A percentile compares a stretch with the other conserved stretches of the same genome.
phyloP scores from a whole-genome alignment of 1,140 invertebrate genomes.

The Lepidurus arcticus region DNA sequence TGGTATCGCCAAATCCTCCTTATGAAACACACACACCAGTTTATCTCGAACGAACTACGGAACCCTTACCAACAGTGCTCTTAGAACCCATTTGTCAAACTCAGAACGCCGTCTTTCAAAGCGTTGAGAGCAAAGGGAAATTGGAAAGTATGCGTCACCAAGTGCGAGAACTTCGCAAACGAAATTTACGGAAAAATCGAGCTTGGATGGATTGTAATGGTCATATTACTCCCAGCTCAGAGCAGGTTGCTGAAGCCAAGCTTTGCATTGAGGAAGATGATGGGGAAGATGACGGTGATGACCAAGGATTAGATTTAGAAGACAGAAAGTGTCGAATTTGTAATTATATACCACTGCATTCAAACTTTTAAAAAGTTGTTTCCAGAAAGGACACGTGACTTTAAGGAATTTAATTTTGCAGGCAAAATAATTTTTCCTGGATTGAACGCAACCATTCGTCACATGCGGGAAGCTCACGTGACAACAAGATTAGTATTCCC shows the following conservation, averaged over 20 bases:
- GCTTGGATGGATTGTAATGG: not conserved
- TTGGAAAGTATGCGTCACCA: not conserved
- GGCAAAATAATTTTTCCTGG: not conserved
- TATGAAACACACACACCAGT: not conserved
- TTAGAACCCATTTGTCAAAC: not conserved
- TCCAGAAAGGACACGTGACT: not conserved
- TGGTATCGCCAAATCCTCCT: not conserved
- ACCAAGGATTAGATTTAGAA: not conserved
- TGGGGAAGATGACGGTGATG: not conserved
- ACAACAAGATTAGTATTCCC: not conserved
- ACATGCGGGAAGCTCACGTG: constrained; percentile 11
- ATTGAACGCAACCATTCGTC: not conserved
- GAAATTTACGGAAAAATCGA: not conserved
- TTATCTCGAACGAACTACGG: not conserved
- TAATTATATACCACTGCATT: not conserved
- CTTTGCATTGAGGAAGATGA: constrained; percentile 7
- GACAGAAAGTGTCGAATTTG: constrained; percentile 9
- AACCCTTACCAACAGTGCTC: not conserved
- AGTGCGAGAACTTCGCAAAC: not conserved
- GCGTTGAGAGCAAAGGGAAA: not conserved
- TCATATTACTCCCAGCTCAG: not conserved
- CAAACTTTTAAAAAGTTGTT: not conserved
- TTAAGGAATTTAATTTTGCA: not conserved
- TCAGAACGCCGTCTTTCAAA: not conserved
- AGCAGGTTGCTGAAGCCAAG: not conserved